Evolutionary conservation across 2,888 invertebrate genomes (phyloP), one percentile per base, ranked within the genome.

Genomic region (Petrophora chlorosata): DNA sequence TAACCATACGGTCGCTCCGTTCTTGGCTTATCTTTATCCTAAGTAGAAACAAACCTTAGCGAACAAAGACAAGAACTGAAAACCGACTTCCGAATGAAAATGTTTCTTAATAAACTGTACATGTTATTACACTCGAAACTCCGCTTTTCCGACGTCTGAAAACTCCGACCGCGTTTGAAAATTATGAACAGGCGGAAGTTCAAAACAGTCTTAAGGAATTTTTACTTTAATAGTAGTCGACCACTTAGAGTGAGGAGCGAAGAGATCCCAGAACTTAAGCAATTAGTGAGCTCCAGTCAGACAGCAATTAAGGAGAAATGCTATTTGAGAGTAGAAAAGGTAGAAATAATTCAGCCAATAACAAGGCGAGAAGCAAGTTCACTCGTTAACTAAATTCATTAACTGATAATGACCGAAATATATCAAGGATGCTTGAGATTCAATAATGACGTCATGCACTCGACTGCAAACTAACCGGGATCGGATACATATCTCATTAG

Each of bases 221-320:
- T 85, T 85, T 82, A 77, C 77, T 81, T 79, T 78, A 82, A 82
- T 79, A 82, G 79, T 82, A 85, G 76, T 83, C 82, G 67, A 81
- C 84, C 82, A 85, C 82, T 87, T 82, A 76, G 76, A 76, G 76
- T 75, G 68, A 76, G 76, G 79, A 80, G 84, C 78, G 75, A 84
- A 76, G 80, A 85, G 85, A 86, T 87, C 83, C 77, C 76, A 71
- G 83, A 89, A 88, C 87, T 89, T 89, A 87, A 87, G 88, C 88
- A 89, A 89, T 89, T 89, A 89, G 88, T 78, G 84, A 84, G 82
- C 76, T 82, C 78, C 73, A 86, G 81, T 81, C 85, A 82, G 87
- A 88, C 87, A 86, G 88, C 86, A 89, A 88, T 89, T 89, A 89
- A 84, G 80, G 82, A 71, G 81, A 83, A 83, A 84, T 85, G 85